Evolutionary conservation across 2,888 invertebrate species (phyloP).

Genomic region (Monopis laevigella): DNA sequence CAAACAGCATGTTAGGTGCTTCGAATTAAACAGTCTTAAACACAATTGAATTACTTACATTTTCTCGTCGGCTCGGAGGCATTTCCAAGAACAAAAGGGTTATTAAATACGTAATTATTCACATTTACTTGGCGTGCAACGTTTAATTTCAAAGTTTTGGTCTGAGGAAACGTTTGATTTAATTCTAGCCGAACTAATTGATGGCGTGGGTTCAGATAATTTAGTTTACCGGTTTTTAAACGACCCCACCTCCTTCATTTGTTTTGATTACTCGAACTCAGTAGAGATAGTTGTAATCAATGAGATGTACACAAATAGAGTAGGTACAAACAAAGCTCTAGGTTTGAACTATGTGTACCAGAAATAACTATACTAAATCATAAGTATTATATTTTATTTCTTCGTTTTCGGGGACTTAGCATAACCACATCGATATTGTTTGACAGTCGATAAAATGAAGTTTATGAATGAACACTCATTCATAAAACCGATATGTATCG

Average conservation of each 20-base stretch:
- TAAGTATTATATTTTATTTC: too few species aligned
- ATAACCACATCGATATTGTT: too few species aligned
- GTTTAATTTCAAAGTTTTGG: slow-evolving; percentile 37
- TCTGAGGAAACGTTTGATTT: slow-evolving; percentile 36
- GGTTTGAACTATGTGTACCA: too few species aligned
- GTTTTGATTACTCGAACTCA: slow-evolving; percentile 26
- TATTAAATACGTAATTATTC: slow-evolving; percentile 68
- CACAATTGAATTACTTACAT: slow-evolving; percentile 67
- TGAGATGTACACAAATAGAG: too few species aligned
- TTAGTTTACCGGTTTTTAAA: slow-evolving; percentile 65
- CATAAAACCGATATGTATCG: too few species aligned
- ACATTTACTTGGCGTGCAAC: slow-evolving; percentile 63
- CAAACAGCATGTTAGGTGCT: slow-evolving; percentile 40
- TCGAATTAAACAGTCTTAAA: slow-evolving; percentile 61
- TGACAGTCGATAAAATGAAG: too few species aligned
- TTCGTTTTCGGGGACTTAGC: too few species aligned
- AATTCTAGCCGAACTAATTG: slow-evolving; percentile 66
- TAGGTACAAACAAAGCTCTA: too few species aligned
- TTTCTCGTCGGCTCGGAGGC: slow-evolving; percentile 41
- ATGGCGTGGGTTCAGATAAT: slow-evolving; percentile 58
- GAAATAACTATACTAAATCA: too few species aligned
- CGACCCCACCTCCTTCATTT: slow-evolving; percentile 49
- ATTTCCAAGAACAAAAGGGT: slow-evolving; percentile 62
- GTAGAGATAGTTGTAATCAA: too few species aligned
- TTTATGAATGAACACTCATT: too few species aligned